Evolutionary conservation across 1,140 invertebrate genomes (phyloP).

Genomic region (Trachymyrmex cornetzi): DNA sequence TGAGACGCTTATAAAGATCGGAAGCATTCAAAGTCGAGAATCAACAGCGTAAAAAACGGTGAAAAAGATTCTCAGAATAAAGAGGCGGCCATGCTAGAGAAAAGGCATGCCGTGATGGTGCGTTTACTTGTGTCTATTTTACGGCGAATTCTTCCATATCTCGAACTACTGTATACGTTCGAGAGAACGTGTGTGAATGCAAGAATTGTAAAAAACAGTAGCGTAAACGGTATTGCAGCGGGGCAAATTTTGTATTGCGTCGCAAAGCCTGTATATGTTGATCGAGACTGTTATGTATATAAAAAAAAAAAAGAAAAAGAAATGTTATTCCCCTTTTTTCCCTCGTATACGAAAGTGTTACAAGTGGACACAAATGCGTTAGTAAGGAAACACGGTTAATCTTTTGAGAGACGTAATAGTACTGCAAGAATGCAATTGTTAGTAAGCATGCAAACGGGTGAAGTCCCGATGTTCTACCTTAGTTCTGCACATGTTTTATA

Average conservation of each 20-base stretch:
- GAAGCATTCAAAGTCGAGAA: slow-evolving; percentile 55
- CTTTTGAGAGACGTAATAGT: slow-evolving; percentile 47
- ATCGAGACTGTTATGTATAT: slow-evolving; percentile 59
- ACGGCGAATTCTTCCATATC: background rate
- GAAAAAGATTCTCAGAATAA: slow-evolving; percentile 51
- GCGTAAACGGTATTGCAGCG: slow-evolving; percentile 37
- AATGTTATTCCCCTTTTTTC: slow-evolving; percentile 35
- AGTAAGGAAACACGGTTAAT: slow-evolving; percentile 59
- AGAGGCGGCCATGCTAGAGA: slow-evolving; percentile 69
- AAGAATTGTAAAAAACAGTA: slow-evolving; percentile 38
- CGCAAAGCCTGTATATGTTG: slow-evolving; percentile 86
- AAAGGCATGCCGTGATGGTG: slow-evolving; percentile 68
- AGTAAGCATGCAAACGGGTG: slow-evolving; percentile 69
- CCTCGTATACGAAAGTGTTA: slow-evolving; percentile 60
- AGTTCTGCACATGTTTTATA: background rate
- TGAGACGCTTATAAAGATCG: slow-evolving; percentile 51
- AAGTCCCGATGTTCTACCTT: slow-evolving; percentile 45
- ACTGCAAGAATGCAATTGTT: slow-evolving; percentile 69
- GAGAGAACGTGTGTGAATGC: slow-evolving; percentile 35
- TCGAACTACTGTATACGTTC: slow-evolving; percentile 16
- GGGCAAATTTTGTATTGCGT: slow-evolving; percentile 29
- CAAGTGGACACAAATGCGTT: slow-evolving; percentile 54
- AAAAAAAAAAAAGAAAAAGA: slow-evolving; percentile 29
- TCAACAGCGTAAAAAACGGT: slow-evolving; percentile 45
- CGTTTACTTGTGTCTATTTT: slow-evolving; percentile 59